Percentiles rank a stretch among this genome's conserved stretches.
phyloP scores from a whole-genome alignment of 2,113 vertebrate genomes.

The Oceanodroma tethys region DNA sequence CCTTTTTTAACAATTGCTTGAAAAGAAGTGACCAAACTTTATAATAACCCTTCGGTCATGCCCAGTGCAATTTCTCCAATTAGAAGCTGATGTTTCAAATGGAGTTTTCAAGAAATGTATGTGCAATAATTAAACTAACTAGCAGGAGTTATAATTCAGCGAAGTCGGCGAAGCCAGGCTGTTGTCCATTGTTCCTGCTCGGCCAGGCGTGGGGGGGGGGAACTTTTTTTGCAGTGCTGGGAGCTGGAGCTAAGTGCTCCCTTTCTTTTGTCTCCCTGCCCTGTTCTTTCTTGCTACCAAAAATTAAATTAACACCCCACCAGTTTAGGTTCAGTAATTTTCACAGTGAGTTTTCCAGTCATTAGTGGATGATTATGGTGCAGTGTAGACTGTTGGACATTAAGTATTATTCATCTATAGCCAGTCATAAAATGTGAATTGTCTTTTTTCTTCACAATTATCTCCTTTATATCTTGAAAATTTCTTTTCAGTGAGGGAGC shows the following conservation, averaged over 20 bases:
- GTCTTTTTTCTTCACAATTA: not conserved
- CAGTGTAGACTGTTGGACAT: not conserved
- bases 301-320: constrained; percentile 51
- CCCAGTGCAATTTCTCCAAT: constrained; percentile 34
- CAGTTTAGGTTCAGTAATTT: not conserved
- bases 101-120: constrained; percentile 3
- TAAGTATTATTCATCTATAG: not conserved
- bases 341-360: constrained; percentile 6
- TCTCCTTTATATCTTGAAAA: constrained; percentile 22
- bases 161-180: not conserved
- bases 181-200: constrained; percentile 51
- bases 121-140: constrained; percentile 68
- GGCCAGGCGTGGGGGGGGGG: not conserved
- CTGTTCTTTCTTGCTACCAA: not conserved
- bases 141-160: constrained; percentile 30
- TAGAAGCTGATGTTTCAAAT: constrained; percentile 27
- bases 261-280: constrained; percentile 22
- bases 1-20: constrained; percentile 3
- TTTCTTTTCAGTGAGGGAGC: not conserved
- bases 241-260: constrained; percentile 47
- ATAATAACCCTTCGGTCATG: not conserved
- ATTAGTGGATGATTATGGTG: constrained; percentile 17
- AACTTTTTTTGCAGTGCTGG: not conserved
- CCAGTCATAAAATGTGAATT: not conserved
- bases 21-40: constrained; percentile 17